These are phyloP conservation scores for Diplodus puntazzo DNA, from an alignment of 2,797 vertebrate genomes.

Conservation along the genomic window DNA sequence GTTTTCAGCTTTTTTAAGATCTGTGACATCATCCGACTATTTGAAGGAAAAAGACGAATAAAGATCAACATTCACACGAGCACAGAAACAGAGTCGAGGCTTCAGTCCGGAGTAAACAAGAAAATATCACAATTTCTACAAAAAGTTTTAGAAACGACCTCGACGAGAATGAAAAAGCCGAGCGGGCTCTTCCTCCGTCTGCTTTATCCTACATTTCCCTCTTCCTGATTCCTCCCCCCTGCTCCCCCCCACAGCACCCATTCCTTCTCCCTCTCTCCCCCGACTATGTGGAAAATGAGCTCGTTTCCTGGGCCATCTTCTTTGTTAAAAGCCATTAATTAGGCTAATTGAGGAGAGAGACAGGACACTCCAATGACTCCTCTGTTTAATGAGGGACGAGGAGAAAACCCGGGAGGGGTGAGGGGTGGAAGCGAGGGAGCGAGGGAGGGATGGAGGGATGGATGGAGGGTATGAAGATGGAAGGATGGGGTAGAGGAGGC, in stretches of 20 bases:
- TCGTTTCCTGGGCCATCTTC: constrained; percentile 77
- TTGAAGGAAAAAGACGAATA: no score
- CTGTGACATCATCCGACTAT: no score
- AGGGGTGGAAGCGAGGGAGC: not conserved
- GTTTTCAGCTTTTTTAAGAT: no score
- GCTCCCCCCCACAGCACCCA: not conserved
- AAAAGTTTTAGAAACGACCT: not conserved
- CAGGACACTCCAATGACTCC: constrained; percentile 76
- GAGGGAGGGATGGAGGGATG: not conserved
- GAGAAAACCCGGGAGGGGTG: constrained; percentile 7
- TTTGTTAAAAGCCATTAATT: constrained; percentile 82
- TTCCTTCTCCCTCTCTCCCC: constrained; percentile 13
- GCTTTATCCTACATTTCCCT: not conserved
- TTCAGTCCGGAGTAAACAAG: not conserved
- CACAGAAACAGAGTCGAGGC: no score
- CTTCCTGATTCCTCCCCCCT: constrained; percentile 7
- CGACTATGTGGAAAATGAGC: constrained; percentile 56
- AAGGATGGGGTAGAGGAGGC: constrained; percentile 1
- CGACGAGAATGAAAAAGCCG: not conserved
- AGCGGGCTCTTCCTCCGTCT: not conserved
- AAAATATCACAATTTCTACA: not conserved
- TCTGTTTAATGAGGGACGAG: constrained; percentile 71
- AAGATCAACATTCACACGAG: no score
- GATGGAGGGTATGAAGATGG: constrained; percentile 4
- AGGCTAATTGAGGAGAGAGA: constrained; percentile 83